Evolutionary conservation across 2,113 vertebrate species (phyloP).

Genomic region (Pipra filicauda): DNA sequence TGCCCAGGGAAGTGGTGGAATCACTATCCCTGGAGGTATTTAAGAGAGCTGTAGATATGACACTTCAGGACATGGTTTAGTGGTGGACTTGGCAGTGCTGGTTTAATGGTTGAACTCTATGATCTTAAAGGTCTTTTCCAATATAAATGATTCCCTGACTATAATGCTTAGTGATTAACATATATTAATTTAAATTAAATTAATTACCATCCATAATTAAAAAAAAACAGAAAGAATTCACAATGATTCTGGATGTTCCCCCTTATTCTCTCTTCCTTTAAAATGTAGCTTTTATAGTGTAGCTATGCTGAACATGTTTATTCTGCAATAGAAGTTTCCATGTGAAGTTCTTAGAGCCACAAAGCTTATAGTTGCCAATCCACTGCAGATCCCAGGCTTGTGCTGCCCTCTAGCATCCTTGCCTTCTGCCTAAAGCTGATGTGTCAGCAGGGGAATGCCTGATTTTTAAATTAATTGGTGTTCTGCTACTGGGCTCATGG

Average conservation of each 20-base stretch:
- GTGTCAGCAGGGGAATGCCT: neutral
- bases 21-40: neutral
- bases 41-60: neutral
- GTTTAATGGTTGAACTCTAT: accelerated
- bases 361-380: neutral
- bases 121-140: neutral
- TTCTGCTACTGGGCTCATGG: neutral
- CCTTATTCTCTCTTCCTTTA: neutral
- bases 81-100: neutral
- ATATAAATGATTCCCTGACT: neutral
- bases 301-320: neutral
- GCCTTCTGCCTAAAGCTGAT: neutral
- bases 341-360: neutral
- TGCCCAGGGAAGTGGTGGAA: neutral
- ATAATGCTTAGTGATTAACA: neutral
- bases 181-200: neutral
- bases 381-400: neutral
- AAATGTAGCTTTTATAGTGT: neutral
- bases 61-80: neutral
- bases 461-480: slow-evolving; percentile 1
- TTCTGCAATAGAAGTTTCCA: neutral
- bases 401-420: neutral
- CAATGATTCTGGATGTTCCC: neutral
- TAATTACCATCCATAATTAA: neutral
- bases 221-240: neutral